Evolutionary conservation across 2,888 invertebrate species (phyloP), one percentile per base, ranked within the genome.

Genomic region (Netelia fuscicornis): DNA sequence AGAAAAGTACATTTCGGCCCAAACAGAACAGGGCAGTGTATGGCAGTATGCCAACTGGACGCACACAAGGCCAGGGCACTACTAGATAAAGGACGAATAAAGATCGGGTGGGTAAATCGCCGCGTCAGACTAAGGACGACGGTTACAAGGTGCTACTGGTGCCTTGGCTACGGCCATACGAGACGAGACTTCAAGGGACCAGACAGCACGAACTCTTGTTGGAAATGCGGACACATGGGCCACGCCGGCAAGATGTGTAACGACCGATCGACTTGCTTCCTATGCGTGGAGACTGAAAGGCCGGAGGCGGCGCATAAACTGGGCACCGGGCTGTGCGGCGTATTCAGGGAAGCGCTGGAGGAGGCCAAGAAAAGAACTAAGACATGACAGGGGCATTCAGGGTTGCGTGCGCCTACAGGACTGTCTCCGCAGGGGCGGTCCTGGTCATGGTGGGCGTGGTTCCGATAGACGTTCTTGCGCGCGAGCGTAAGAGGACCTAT

Each of bases 41-140:
- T 84, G 76, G 84, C 76, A 3, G 84, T 81, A 0, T 81, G 84
- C 11, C 65, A 84, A 10, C 71, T 81, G 9, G 71, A 81, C n/a
- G 42, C 37, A 25, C 20, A 23, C 20, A 76, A 11, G 2, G 84
- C 81, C 13, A 48, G 6, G 6, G 54, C 30, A 20, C 48, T 81
- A 48, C 68, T 81, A 25, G 17, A 37, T 5, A 13, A 65, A 20
- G 81, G 64, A 9, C 75, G 76, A 58, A 58, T 79, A 48, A 54
- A 44, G 25, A 62, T 84, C 2, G 56, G 78, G 8, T 67, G 37
- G 68, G 52, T 79, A 0, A 2, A 44, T 17, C 79, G 83, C 79
- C 78, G 83, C 78, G 67, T 79, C 20, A 25, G 74, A 23, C 23
- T n/a, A 52, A 52, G 72, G 44, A 20, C 58, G 52, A 83, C 67